Percentiles rank a stretch among this genome's conserved stretches.
phyloP scores from a whole-genome alignment of 2,797 vertebrate genomes.

The Oryzias sinensis region DNA sequence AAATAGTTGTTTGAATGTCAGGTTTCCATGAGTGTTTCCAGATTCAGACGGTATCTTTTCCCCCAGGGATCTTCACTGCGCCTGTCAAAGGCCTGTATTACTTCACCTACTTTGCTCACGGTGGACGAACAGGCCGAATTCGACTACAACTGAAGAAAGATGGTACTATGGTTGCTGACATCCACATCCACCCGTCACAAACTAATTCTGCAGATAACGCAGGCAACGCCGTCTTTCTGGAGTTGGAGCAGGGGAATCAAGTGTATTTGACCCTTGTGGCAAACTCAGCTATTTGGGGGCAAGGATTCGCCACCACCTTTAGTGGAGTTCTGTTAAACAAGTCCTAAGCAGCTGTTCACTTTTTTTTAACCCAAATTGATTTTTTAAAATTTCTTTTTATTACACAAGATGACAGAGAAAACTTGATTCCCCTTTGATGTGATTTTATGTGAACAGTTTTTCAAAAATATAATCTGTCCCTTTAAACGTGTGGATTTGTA shows the following conservation, averaged over 20 bases:
- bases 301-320: constrained; percentile 46
- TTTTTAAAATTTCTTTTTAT: too few species aligned
- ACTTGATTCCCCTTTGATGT: too few species aligned
- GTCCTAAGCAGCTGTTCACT: too few species aligned
- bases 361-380: too few species aligned
- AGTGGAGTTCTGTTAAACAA: constrained; percentile 33
- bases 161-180: not conserved
- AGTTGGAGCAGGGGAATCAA: constrained; percentile 19
- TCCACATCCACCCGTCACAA: constrained; percentile 1
- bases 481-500: too few species aligned
- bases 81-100: constrained; percentile 30
- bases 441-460: too few species aligned
- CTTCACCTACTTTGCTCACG: constrained; percentile 40
- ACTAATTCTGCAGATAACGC: constrained; percentile 14
- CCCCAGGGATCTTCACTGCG: constrained; percentile 45
- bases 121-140: not conserved
- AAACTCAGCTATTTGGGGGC: constrained; percentile 28
- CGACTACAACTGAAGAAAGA: constrained; percentile 5
- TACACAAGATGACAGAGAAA: too few species aligned
- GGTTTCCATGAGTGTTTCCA: too few species aligned
- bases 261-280: constrained; percentile 36
- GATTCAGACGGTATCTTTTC: too few species aligned
- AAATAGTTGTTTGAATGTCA: too few species aligned
- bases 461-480: too few species aligned
- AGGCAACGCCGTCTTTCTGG: constrained; percentile 29